phyloP scores from a whole-genome alignment of 2,113 vertebrate species.

The Cavia aperea region DNA sequence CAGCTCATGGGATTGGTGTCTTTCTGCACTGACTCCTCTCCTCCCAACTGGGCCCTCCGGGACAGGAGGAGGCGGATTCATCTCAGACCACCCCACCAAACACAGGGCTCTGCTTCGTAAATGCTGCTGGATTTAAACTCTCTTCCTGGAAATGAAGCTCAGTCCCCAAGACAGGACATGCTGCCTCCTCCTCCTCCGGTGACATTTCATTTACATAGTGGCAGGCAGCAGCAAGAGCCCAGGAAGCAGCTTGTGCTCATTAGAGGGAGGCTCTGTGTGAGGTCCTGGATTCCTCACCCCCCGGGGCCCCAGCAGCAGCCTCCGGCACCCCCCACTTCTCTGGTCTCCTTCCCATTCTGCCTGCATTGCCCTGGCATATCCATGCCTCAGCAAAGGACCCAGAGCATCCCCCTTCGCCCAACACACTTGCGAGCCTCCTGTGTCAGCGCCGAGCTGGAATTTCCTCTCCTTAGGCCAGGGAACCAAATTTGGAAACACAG shows the following conservation, averaged over 20 bases:
- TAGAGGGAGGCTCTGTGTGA: not conserved
- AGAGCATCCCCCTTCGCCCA: not conserved
- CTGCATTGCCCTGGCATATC: too few species aligned
- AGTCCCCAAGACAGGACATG: not conserved
- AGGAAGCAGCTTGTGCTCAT: not conserved
- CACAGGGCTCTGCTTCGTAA: not conserved
- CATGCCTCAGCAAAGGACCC: too few species aligned
- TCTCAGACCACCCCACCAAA: not conserved
- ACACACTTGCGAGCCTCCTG: not conserved
- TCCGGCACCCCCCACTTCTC: too few species aligned
- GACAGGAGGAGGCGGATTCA: not conserved
- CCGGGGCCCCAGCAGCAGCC: too few species aligned
- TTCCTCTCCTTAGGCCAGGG: not conserved
- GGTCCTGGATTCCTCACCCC: not conserved
- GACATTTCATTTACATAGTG: not conserved
- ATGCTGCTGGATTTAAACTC: not conserved
- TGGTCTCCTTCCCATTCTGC: too few species aligned
- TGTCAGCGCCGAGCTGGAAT: not conserved
- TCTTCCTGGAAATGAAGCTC: not conserved
- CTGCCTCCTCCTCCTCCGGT: too few species aligned
- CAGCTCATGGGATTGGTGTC: not conserved
- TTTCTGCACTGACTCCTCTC: not conserved
- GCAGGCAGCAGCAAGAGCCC: not conserved
- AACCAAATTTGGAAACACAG: not conserved
- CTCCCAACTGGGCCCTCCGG: not conserved